Conservation (phyloP, 2,888 invertebrate genomes). For the Pegoplata infirma region DNA sequence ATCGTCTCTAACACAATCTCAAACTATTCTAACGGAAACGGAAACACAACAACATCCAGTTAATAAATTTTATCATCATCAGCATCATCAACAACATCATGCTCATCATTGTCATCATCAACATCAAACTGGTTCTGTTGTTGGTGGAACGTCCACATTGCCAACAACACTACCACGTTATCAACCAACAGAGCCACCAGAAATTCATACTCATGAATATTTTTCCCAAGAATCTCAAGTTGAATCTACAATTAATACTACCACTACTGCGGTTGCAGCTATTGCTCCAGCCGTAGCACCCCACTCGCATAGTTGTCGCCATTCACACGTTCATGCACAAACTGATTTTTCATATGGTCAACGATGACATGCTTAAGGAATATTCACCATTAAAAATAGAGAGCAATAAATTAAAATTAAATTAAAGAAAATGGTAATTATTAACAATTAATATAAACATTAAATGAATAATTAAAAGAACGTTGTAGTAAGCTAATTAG, state of each 20-base stretch:
- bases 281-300: constrained; percentile 43
- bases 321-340: constrained; percentile 68
- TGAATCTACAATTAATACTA: constrained; percentile 43
- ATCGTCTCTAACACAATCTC: constrained; percentile 19
- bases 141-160: no score
- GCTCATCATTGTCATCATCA: constrained; percentile 53
- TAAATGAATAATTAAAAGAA: no score
- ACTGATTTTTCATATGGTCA: constrained; percentile 69
- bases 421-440: no score
- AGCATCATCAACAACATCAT: constrained; percentile 39
- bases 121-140: constrained; percentile 33
- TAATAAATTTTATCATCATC: neutral
- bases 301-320: constrained; percentile 64
- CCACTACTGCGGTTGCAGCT: constrained; percentile 39
- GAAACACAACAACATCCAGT: neutral
- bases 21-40: constrained; percentile 28
- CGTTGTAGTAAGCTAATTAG: no score
- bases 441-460: no score
- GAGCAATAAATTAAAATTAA: neutral
- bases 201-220: constrained; percentile 60
- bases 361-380: constrained; percentile 63
- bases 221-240: constrained; percentile 56
- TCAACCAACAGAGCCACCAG: constrained; percentile 50
- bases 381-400: neutral
- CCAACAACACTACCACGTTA: constrained; percentile 40